These are phyloP conservation scores for Watsonalla cultraria DNA, from an alignment of 2,888 invertebrate genomes.

Conservation along the genomic window DNA sequence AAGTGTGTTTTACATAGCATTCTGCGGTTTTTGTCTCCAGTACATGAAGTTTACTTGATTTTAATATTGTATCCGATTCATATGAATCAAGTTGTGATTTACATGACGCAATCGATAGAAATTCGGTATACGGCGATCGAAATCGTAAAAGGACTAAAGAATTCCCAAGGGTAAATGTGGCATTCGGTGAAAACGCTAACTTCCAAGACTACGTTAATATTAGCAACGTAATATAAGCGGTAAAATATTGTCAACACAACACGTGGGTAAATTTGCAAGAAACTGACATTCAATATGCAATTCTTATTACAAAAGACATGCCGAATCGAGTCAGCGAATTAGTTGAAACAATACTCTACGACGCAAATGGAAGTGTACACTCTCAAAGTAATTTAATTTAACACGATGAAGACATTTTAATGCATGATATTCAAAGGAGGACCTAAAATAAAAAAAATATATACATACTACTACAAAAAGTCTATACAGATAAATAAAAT, in stretches of 20 bases:
- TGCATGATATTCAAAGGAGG: too few species aligned
- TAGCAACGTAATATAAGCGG: neutral
- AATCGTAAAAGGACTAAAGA: neutral
- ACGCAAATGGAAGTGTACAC: neutral
- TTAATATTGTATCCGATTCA: neutral
- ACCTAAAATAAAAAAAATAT: too few species aligned
- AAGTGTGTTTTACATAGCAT: neutral
- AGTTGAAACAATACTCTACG: slow-evolving; percentile 12
- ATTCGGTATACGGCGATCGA: neutral
- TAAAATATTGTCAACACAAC: neutral
- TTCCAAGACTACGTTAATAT: neutral
- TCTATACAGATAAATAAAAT: too few species aligned
- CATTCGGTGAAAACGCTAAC: too few species aligned
- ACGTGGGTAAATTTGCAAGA: slow-evolving; percentile 20
- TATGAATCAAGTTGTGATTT: too few species aligned
- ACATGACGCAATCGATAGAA: too few species aligned
- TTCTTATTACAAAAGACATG: slow-evolving; percentile 33
- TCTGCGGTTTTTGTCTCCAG: neutral
- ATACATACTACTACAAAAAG: too few species aligned
- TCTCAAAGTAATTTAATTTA: neutral
- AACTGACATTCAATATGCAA: slow-evolving; percentile 32
- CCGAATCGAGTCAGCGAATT: slow-evolving; percentile 37
- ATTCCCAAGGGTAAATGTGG: neutral
- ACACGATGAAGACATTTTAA: too few species aligned
- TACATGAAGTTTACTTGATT: neutral